A percentile compares a stretch with the other conserved stretches of the same genome.
phyloP scores from a whole-genome alignment of 2,797 vertebrate genomes.

The Smutsia gigantea region DNA sequence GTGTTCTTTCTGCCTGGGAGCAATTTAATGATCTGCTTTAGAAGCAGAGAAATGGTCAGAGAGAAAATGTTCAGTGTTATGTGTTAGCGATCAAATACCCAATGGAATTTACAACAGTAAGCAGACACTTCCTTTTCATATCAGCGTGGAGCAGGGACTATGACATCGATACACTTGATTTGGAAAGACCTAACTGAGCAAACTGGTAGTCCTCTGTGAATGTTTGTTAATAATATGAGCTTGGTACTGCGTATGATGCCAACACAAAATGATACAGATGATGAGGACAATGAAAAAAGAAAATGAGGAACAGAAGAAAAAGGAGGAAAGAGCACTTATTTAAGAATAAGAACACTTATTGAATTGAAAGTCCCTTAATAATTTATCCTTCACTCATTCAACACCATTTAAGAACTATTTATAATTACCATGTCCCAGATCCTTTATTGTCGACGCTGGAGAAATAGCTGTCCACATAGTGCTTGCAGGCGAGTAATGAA shows the following conservation, averaged over 20 bases:
- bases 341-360: neutral
- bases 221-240: neutral
- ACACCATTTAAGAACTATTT: neutral
- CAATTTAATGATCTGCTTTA: conserved; percentile 80
- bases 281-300: neutral
- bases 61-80: conserved; percentile 66
- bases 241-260: neutral
- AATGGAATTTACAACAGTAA: conserved; percentile 66
- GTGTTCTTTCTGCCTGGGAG: conserved; percentile 80
- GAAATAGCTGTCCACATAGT: neutral
- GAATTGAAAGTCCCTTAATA: neutral
- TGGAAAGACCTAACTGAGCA: conserved; percentile 42
- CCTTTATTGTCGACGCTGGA: too few species aligned
- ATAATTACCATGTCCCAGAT: neutral
- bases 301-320: neutral
- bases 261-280: neutral
- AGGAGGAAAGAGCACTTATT: neutral
- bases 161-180: conserved; percentile 54
- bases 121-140: conserved; percentile 75
- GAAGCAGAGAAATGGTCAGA: conserved; percentile 78
- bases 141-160: conserved; percentile 53
- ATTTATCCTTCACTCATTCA: neutral
- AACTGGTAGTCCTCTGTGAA: conserved; percentile 24
- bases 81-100: conserved; percentile 68
- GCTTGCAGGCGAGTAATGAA: neutral